Conservation (phyloP, 2,888 invertebrate species). For the Rhingia rostrata region DNA sequence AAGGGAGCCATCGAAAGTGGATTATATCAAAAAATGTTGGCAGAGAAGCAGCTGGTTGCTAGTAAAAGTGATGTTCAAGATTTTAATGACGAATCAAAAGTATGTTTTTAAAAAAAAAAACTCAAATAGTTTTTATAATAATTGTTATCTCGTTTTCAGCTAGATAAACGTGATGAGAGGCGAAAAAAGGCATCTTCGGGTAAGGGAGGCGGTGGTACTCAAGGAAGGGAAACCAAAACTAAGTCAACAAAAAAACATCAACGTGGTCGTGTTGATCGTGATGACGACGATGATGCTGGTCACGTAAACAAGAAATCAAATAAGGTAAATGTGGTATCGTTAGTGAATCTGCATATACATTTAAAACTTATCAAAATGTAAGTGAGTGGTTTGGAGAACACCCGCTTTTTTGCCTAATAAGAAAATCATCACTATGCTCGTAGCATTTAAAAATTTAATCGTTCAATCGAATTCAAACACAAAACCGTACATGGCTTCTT, state of each 20-base stretch:
- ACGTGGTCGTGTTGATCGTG: constrained; percentile 84
- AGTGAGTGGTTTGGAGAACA: too few species aligned
- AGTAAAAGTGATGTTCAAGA: constrained; percentile 74
- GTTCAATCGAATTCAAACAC: too few species aligned
- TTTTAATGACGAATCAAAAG: constrained; percentile 81
- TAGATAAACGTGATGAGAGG: constrained; percentile 93
- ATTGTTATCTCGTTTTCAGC: constrained; percentile 80
- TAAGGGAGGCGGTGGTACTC: constrained; percentile 95
- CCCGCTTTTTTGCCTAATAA: too few species aligned
- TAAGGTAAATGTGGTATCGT: constrained; percentile 30
- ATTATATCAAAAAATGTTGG: constrained; percentile 89
- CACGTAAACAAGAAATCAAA: constrained; percentile 10
- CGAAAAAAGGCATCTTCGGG: constrained; percentile 93
- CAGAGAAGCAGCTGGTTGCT: constrained; percentile 86
- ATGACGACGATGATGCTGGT: constrained; percentile 88
- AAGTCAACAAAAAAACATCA: constrained; percentile 94
- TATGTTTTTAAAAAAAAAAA: constrained; percentile 8
- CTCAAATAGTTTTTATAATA: background rate
- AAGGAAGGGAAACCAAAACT: constrained; percentile 97
- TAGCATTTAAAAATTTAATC: too few species aligned
- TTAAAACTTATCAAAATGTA: too few species aligned
- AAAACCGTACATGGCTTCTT: too few species aligned
- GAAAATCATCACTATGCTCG: too few species aligned
- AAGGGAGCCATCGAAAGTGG: constrained; percentile 88
- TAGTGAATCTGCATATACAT: too few species aligned